These are phyloP conservation scores for Rhegmatorhina hoffmannsi DNA, from an alignment of 2,113 vertebrate species.

Conservation along the genomic window DNA sequence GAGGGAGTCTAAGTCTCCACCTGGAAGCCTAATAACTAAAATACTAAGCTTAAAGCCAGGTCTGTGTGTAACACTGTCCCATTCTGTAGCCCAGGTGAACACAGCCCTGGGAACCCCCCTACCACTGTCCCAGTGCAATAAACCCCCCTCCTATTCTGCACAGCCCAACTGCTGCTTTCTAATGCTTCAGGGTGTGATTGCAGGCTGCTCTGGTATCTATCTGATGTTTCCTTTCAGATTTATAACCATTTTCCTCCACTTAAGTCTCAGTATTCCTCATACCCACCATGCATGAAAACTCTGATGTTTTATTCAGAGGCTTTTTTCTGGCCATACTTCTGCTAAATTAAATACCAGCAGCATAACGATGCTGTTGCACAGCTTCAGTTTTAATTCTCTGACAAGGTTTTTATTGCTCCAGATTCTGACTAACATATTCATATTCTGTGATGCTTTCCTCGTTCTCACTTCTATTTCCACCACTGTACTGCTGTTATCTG, in stretches of 20 bases:
- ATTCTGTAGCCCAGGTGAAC: not conserved
- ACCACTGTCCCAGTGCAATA: not conserved
- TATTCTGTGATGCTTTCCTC: not conserved
- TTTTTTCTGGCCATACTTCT: not conserved
- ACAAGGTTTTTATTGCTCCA: not conserved
- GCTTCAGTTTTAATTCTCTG: not conserved
- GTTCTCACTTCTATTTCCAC: slow-evolving; percentile 26
- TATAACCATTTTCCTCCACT: not conserved
- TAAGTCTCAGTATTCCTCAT: not conserved
- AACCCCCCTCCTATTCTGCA: not conserved
- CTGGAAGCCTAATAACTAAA: not conserved
- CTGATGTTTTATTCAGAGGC: not conserved
- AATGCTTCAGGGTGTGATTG: not conserved
- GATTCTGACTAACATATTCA: not conserved
- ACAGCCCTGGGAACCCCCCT: not conserved
- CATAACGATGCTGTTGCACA: not conserved
- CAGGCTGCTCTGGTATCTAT: not conserved
- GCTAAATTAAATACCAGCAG: not conserved
- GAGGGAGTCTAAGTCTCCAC: not conserved
- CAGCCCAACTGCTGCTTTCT: not conserved
- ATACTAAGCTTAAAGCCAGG: not conserved
- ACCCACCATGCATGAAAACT: not conserved
- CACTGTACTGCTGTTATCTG: slow-evolving; percentile 45
- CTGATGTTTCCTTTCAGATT: not conserved
- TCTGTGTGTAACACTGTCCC: not conserved